Evolutionary conservation across 1,140 invertebrate genomes (phyloP), one percentile per base, ranked within the genome.

Genomic region (Panulirus ornatus): DNA sequence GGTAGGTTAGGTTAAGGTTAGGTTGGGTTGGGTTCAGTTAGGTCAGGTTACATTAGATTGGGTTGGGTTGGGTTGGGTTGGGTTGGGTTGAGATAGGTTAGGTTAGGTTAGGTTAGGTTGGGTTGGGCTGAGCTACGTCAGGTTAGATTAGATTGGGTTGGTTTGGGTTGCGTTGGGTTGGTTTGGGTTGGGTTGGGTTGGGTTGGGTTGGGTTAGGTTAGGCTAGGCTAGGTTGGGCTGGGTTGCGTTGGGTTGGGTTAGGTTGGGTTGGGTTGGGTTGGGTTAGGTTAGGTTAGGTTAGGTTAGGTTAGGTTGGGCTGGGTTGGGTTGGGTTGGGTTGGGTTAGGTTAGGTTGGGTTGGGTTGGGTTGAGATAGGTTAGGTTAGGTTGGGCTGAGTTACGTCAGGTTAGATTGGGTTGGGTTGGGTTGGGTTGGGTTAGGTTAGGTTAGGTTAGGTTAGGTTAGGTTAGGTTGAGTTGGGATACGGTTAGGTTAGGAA

Each of bases 401-500:
- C n/a, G n/a, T n/a, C n/a, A n/a, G 51, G 51, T 58, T 58, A 58
- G 9, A 22, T 58, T 9, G 51, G 11, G 22, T 66, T 66, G 16
- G 30, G n/a, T 66, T 30, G 30, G 16, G 22, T 66, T 66, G 58
- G 16, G n/a, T 47, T 70, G 22, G 63, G 63, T 70, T 70, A 70
- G 30, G 63, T 70, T 70, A 70, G 22, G 63, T 70, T 76, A 76
- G 38, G 73, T 76, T 42, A 76, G 38, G 30, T 11, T 76, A 76
- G 8, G 30, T 76, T 76, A 34, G 38, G 34, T 76, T 36, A 70
- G 63, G 66, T 71, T 71, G 38, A 34, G 75, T 78, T 42, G 27
- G 66, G 66, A 22, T 71, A 71, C 11, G 75, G 36, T 78, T 78
- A 78, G 75, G 75, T 78, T 40, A 78, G 75, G 75, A 30, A n/a